These are phyloP conservation scores for Strigops habroptila DNA, from an alignment of 2,113 vertebrate genomes.

Conservation along the genomic window DNA sequence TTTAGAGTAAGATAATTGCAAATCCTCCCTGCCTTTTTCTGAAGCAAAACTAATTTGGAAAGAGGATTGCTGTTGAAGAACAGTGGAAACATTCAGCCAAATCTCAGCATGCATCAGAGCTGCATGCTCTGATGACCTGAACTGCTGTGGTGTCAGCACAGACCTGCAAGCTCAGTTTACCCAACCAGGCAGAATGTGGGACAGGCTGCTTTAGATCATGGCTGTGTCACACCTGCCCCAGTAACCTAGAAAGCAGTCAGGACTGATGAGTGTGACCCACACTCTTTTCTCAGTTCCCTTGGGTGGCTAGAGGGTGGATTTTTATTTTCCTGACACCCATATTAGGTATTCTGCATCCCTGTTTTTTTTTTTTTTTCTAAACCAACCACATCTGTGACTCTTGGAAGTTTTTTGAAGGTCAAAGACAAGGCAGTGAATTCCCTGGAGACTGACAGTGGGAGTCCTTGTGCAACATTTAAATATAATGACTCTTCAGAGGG, in stretches of 20 bases:
- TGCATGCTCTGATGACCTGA: background rate
- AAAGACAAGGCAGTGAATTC: background rate
- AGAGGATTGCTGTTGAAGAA: background rate
- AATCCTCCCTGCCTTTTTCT: background rate
- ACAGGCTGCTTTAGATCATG: background rate
- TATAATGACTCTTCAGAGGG: background rate
- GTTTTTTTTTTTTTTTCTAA: background rate
- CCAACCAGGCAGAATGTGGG: background rate
- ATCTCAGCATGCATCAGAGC: background rate
- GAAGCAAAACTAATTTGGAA: background rate
- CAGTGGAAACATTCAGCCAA: background rate
- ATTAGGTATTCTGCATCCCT: background rate
- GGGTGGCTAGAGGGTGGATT: accelerated
- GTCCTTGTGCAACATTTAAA: background rate
- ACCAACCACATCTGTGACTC: background rate
- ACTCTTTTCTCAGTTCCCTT: background rate
- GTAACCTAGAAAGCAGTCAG: background rate
- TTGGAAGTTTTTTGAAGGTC: background rate
- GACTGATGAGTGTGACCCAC: background rate
- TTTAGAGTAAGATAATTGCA: background rate
- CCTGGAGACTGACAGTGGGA: accelerated
- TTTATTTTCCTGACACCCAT: background rate
- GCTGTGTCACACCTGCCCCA: background rate
- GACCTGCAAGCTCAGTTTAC: background rate
- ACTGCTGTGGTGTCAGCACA: background rate